Evolutionary conservation across 2,113 vertebrate genomes (phyloP).

Genomic region (Ahaetulla prasina): DNA sequence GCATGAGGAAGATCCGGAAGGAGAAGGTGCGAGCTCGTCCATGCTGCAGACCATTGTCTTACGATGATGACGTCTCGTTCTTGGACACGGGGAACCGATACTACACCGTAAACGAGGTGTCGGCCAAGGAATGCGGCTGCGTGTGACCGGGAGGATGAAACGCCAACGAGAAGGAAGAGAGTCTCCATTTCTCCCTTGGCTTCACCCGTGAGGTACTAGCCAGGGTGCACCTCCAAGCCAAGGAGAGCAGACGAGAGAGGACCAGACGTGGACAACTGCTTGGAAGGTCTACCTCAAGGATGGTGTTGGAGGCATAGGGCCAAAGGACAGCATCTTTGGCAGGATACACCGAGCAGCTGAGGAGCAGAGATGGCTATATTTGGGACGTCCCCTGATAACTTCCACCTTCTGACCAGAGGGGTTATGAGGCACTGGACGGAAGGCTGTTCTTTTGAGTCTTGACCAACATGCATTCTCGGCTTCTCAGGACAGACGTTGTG

Average conservation of each 20-base stretch:
- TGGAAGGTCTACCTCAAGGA: background rate
- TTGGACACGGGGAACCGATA: constrained; percentile 82
- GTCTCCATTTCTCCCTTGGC: fast-evolving
- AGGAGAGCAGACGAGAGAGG: fast-evolving
- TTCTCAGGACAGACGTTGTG: background rate
- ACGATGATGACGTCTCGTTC: constrained; percentile 88
- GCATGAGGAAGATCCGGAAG: constrained; percentile 65
- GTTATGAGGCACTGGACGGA: background rate
- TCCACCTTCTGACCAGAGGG: background rate
- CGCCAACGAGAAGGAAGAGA: background rate
- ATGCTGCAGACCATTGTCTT: constrained; percentile 87
- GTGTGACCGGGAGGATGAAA: constrained; percentile 73
- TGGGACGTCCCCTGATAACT: background rate
- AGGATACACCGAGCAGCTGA: background rate
- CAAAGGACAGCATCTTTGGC: background rate
- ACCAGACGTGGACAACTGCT: background rate
- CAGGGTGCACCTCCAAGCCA: background rate
- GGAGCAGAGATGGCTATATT: background rate
- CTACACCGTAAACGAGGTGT: constrained; percentile 86
- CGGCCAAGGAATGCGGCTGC: constrained; percentile 88
- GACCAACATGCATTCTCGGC: too few relatives aligned
- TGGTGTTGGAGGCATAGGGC: background rate
- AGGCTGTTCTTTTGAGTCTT: background rate
- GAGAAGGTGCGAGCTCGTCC: constrained; percentile 78
- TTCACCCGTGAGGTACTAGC: background rate